phyloP scores from a whole-genome alignment of 2,888 invertebrate species.

The Drosophila niveifrons region DNA sequence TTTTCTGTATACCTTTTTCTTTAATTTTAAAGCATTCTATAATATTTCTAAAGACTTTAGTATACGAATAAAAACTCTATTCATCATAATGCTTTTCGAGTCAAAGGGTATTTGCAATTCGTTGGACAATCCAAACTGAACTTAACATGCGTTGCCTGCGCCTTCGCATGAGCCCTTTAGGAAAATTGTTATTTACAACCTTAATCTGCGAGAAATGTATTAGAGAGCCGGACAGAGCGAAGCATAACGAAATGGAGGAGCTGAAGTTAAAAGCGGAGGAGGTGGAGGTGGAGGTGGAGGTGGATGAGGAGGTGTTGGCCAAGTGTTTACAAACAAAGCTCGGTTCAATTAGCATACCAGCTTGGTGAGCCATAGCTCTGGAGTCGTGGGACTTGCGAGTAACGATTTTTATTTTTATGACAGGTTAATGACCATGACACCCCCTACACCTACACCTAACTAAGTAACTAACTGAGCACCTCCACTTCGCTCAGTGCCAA shows the following conservation, averaged over 20 bases:
- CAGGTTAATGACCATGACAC: slow-evolving; percentile 74
- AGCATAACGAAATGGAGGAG: slow-evolving; percentile 2
- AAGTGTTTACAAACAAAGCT: slow-evolving; percentile 75
- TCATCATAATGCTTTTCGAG: no score
- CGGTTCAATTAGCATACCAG: slow-evolving; percentile 76
- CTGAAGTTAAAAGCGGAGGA: not conserved
- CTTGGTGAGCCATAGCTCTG: slow-evolving; percentile 57
- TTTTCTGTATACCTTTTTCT: no score
- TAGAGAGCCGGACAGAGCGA: slow-evolving; percentile 66
- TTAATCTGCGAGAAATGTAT: slow-evolving; percentile 78
- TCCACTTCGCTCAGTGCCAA: no score
- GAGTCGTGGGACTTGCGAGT: slow-evolving; percentile 53
- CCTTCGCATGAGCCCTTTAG: slow-evolving; percentile 26
- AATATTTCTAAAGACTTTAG: no score
- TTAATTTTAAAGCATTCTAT: no score
- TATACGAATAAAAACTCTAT: no score
- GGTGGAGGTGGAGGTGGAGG: not conserved
- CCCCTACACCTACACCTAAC: not conserved
- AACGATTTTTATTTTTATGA: slow-evolving; percentile 79
- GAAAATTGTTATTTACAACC: slow-evolving; percentile 76
- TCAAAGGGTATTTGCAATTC: slow-evolving; percentile 17
- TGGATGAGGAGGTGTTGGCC: slow-evolving; percentile 18
- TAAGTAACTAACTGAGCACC: not conserved
- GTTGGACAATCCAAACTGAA: not conserved
- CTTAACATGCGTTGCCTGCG: slow-evolving; percentile 50